Percentiles rank a stretch among this genome's conserved stretches.
phyloP scores from a whole-genome alignment of 2,888 invertebrate species.

The Dichetophora obliterata region DNA sequence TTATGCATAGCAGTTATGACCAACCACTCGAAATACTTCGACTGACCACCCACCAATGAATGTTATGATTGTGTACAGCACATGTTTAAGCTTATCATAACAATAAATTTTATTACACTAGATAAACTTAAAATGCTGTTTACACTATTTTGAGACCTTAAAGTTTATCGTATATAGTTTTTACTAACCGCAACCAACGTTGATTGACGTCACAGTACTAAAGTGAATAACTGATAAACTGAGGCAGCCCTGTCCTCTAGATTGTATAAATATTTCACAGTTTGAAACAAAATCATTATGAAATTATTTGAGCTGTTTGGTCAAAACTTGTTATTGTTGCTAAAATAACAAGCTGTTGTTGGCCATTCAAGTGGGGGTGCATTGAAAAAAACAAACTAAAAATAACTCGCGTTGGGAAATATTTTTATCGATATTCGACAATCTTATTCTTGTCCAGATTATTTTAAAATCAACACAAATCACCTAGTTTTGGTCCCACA shows the following conservation, averaged over 20 bases:
- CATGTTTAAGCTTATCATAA: slow-evolving; percentile 6
- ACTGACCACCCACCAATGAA: slow-evolving; percentile 23
- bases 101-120: neutral
- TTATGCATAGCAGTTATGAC: slow-evolving; percentile 54
- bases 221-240: no score
- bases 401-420: neutral
- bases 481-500: no score
- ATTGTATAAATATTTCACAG: no score
- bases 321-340: neutral
- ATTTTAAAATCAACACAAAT: no score
- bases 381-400: neutral
- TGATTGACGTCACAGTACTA: neutral
- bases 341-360: neutral
- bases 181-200: neutral
- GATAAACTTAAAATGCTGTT: no score
- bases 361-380: neutral
- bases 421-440: neutral
- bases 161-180: neutral
- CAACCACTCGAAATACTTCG: slow-evolving; percentile 11
- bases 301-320: neutral
- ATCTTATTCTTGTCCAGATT: no score
- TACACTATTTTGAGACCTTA: no score
- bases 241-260: no score
- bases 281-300: neutral
- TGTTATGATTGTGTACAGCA: neutral